Base-by-base conservation (phyloP, 2,888 invertebrate species). In the Papilio protenor region DNA sequence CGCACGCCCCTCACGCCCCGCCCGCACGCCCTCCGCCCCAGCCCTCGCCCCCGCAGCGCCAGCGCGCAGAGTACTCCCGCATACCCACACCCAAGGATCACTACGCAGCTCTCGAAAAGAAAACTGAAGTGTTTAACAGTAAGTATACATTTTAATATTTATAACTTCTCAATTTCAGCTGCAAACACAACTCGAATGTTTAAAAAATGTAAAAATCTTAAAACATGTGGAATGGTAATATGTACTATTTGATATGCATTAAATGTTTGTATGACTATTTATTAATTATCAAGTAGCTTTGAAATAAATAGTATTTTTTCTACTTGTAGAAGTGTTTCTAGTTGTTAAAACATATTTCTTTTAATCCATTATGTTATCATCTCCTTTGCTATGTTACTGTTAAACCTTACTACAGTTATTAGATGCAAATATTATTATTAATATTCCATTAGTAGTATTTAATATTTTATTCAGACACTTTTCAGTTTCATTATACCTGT, bases 41-140 rank as follows among this genome's bases (percentile, higher is more conserved):
- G 83, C 90, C 92, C 16, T 89, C 92, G 76, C 90, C 92, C 69
- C 91, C 92, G 81, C 91, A 91, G 81, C 89, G 91, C 1, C 91
- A 90, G 73, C 89, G 91, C 2, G 79, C 88, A 12, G 92, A 92
- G 79, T 87, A 86, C 84, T 92, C 93, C 2, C 88, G 92, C 70
- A 92, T 92, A 82, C 93, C 92, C 59, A 92, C 91, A 55, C 87
- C 89, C 49, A 91, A 91, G 80, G 91, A 91, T 80, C 88, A 90
- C 80, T 91, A 90, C 76, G 78, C 83, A 4, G 81, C 85, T 0
- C 27, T 85, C 1, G 92, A 92, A 1, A 92, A 91, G 82, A 92
- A 91, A 83, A 64, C 86, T 0, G 92, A 92, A 47, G 71, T 84
- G 2, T 89, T 88, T 69, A 76, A 90, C 70, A 85, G 92, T 92